Evolutionary conservation across 2,113 vertebrate species (phyloP).

Genomic region (Embiotoca jacksoni): DNA sequence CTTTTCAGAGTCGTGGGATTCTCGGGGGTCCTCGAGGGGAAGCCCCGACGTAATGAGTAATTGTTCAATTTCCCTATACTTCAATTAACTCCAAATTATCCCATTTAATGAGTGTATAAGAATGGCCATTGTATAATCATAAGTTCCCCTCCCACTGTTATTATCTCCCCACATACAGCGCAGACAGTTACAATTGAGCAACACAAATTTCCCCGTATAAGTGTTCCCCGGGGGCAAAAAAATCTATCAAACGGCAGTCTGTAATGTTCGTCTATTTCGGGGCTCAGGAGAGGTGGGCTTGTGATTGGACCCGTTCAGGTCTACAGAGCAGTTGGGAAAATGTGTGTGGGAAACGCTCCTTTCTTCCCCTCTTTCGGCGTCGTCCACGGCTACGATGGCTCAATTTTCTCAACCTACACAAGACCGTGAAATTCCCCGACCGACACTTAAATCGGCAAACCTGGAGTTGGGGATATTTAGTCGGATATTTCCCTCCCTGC

Average conservation of each 20-base stretch:
- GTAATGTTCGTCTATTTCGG: constrained; percentile 35
- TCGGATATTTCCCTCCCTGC: background rate
- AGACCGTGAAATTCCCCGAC: constrained; percentile 3
- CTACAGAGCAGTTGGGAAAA: constrained; percentile 14
- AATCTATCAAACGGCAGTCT: constrained; percentile 19
- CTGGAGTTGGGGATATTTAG: background rate
- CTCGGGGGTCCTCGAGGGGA: constrained; percentile 19
- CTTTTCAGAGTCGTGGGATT: constrained; percentile 6
- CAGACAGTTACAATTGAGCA: constrained; percentile 30
- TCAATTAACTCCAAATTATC: constrained; percentile 68
- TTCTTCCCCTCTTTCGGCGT: background rate
- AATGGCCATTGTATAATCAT: constrained; percentile 53
- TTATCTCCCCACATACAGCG: constrained; percentile 8
- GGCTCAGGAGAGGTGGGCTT: constrained; percentile 23
- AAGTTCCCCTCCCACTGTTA: constrained; percentile 38
- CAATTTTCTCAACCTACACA: constrained; percentile 8
- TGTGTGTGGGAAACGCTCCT: background rate
- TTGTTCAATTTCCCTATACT: constrained; percentile 47
- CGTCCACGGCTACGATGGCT: constrained; percentile 1
- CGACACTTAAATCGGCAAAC: background rate
- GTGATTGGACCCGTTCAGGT: constrained; percentile 32
- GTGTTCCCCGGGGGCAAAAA: constrained; percentile 9
- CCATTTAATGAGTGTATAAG: constrained; percentile 50
- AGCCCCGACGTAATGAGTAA: constrained; percentile 29
- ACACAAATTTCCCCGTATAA: constrained; percentile 39